These are phyloP conservation scores for Fopius arisanus DNA, from an alignment of 1,140 invertebrate species.

Conservation along the genomic window DNA sequence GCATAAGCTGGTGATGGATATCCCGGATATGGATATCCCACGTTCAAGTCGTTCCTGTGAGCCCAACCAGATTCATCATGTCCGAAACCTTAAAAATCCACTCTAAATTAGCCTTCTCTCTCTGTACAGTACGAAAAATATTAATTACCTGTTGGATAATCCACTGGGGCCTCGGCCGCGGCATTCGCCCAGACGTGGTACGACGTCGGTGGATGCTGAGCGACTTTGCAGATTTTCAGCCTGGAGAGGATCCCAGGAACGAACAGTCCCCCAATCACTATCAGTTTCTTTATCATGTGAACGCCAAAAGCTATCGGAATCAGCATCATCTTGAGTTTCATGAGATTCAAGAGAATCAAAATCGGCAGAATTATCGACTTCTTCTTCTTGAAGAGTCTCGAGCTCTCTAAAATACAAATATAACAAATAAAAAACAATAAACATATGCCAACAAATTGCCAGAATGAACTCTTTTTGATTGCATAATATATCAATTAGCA, in stretches of 20 bases:
- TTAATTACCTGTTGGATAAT: slow-evolving; percentile 56
- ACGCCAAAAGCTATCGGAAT: slow-evolving; percentile 71
- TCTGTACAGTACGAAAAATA: no score
- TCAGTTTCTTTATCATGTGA: slow-evolving; percentile 75
- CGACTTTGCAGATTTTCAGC: slow-evolving; percentile 71
- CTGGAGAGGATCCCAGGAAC: slow-evolving; percentile 70
- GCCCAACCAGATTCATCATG: slow-evolving; percentile 56
- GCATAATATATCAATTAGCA: no score
- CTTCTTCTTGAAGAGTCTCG: slow-evolving; percentile 67
- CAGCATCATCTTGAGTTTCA: slow-evolving; percentile 72
- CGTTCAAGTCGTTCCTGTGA: slow-evolving; percentile 54
- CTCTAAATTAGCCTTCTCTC: not conserved
- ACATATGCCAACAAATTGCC: no score
- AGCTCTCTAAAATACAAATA: slow-evolving; percentile 34
- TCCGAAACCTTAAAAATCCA: slow-evolving; percentile 49
- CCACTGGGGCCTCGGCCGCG: slow-evolving; percentile 49
- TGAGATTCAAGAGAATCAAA: slow-evolving; percentile 68
- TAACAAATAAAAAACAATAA: no score
- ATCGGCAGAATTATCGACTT: slow-evolving; percentile 70
- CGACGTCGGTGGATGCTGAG: slow-evolving; percentile 38
- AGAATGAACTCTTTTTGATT: no score
- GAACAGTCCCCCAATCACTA: slow-evolving; percentile 70
- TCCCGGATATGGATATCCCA: slow-evolving; percentile 28
- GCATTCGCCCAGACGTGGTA: slow-evolving; percentile 53
- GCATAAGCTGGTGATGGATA: slow-evolving; percentile 22